Base-by-base conservation (phyloP, 2,888 invertebrate genomes). In the Alcis repandata region DNA sequence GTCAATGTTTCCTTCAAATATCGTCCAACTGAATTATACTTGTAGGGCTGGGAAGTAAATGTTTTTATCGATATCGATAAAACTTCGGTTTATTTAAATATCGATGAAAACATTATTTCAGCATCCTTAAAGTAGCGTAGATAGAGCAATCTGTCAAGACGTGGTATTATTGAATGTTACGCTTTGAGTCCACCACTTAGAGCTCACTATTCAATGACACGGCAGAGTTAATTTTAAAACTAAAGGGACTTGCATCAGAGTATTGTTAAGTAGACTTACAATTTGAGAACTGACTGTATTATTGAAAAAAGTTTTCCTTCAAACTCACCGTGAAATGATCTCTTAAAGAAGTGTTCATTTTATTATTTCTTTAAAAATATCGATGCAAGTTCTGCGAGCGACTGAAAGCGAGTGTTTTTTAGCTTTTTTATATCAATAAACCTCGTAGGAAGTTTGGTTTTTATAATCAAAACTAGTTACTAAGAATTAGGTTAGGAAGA, bases 381-480 rank as follows among this genome's bases (percentile, higher is more conserved):
- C 32, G 76, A 59, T 79, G 85, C 85, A 78, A 81, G 86, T 80
- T 87, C 80, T 58, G 19, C 58, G 85, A 68, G 84, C 82, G 91
- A 90, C 88, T 90, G 90, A 88, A 64, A 72, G 51, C 51, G 76
- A 73, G 77, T 75, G 80, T 79, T 83, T 82, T 85, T 78, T 87
- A 87, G 86, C 86, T 90, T 90, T 88, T 89, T 86, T 78, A 83
- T 82, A 71, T 70, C 59, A 48, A 64, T 65, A 64, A 69, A 63
- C 59, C 53, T 68, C 46, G 67, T 73, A 70, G 67, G 61, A 11
- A 70, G 64, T 66, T 73, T 69, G 63, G 61, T 73, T 73, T 69
- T 69, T 63, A 15, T 48, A 64, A 68, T 62, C 63, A 67, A 49
- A 62, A 67, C 57, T 70, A 71, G 68, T 49, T 70, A 69, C 67